These are phyloP conservation scores for Holothuria scabra DNA, from an alignment of 53 echinoderm and acorn worm genomes.

Conservation along the genomic window DNA sequence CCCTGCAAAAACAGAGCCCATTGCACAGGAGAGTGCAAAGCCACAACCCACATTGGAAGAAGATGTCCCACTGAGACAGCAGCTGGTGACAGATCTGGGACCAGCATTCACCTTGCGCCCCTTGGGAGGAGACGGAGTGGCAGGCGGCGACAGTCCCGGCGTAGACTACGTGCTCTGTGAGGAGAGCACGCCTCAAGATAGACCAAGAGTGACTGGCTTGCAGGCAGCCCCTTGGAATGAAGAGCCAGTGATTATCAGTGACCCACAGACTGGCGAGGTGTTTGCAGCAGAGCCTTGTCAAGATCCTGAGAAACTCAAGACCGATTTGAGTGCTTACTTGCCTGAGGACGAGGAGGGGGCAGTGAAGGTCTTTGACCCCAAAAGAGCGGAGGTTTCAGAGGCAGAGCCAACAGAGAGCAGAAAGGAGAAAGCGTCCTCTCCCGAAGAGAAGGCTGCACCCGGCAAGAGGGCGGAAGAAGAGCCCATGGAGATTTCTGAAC, in stretches of 20 bases:
- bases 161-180: slow-evolving; percentile 52
- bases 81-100: slow-evolving; percentile 77
- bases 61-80: slow-evolving; percentile 55
- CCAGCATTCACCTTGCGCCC: slow-evolving; percentile 77
- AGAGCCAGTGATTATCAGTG: slow-evolving; percentile 52
- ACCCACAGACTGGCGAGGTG: slow-evolving; percentile 52
- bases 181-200: slow-evolving; percentile 2
- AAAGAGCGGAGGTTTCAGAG: slow-evolving; percentile 31
- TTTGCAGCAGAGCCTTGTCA: slow-evolving; percentile 61
- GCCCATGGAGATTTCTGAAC: slow-evolving; percentile 18
- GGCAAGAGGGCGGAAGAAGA: not conserved
- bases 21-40: slow-evolving; percentile 21
- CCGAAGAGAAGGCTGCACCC: slow-evolving; percentile 13
- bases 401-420: slow-evolving; percentile 32
- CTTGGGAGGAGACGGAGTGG: slow-evolving; percentile 43
- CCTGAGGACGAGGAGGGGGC: slow-evolving; percentile 53
- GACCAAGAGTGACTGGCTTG: slow-evolving; percentile 55
- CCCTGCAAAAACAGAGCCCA: not conserved
- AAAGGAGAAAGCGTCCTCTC: slow-evolving; percentile 45
- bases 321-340: slow-evolving; percentile 61
- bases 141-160: slow-evolving; percentile 51
- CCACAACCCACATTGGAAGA: slow-evolving; percentile 4
- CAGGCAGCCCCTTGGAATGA: slow-evolving; percentile 29
- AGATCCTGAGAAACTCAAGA: slow-evolving; percentile 61
- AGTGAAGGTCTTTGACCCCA: slow-evolving; percentile 72